phyloP scores from a whole-genome alignment of 2,113 vertebrate species.

The Donacobius atricapilla region DNA sequence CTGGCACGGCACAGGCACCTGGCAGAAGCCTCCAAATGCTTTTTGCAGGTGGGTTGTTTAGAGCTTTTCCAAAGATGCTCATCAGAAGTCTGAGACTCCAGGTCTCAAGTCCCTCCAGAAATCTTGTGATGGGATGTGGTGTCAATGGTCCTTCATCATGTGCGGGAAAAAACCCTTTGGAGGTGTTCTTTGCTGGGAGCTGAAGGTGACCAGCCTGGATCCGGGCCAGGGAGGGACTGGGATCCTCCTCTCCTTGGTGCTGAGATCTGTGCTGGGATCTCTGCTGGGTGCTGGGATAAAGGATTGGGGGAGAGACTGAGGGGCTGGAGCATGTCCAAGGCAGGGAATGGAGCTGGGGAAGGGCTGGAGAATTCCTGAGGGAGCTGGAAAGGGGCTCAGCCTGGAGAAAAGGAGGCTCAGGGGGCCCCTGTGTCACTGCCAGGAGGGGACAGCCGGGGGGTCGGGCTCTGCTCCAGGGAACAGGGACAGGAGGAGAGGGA shows the following conservation, averaged over 20 bases:
- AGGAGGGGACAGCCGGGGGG: not conserved
- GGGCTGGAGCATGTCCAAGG: rapidly evolving
- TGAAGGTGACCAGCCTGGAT: not conserved
- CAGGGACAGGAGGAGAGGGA: not conserved
- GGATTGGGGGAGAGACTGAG: not conserved
- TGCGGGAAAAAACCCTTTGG: not conserved
- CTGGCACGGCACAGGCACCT: not conserved
- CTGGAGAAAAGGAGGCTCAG: not conserved
- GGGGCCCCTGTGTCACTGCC: not conserved
- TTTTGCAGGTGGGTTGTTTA: not conserved
- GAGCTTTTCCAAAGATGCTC: not conserved
- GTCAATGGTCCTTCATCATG: not conserved
- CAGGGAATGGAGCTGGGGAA: rapidly evolving
- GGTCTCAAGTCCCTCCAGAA: not conserved
- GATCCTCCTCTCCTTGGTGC: not conserved
- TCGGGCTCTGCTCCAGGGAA: not conserved
- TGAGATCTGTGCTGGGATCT: not conserved
- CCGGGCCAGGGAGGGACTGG: not conserved
- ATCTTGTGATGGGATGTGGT: not conserved
- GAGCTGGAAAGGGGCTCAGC: not conserved
- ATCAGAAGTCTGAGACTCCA: not conserved
- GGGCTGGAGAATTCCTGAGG: not conserved
- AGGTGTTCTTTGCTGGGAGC: not conserved
- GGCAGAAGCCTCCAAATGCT: not conserved
- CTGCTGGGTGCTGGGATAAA: not conserved